Evolutionary conservation across 2,113 vertebrate genomes (phyloP), one percentile per base, ranked within the genome.

Genomic region (Pipa parva): DNA sequence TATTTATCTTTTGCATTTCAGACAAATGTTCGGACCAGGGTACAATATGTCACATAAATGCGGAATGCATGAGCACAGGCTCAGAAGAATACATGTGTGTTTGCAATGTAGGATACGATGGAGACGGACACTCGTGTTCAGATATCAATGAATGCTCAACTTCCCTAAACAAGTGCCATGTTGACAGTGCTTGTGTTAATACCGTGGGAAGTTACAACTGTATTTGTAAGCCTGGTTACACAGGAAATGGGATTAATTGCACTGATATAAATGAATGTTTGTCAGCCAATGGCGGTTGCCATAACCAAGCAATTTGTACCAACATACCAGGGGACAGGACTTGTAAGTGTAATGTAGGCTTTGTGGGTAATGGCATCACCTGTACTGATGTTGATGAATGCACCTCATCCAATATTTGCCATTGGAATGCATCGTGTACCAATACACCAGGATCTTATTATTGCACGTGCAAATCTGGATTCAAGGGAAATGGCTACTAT

Each of bases 401-500:
- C 24, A 7, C 37, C 2, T 64, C 1, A 7, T 27, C 26, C 4
- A 37, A 55, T 11, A 81, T 73, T 58, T 92, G 90, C 72, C 90
- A 92, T 52, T 92, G 90, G 90, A 85, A 90, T 2, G 90, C 90
- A 26, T 86, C 85, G n/a, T 92, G 90, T 55, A 83, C 65, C 51
- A 92, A 92, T 75, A 90, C 73, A 45, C 85, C 82, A 1, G 90
- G 90, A 10, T 91, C 89, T 15, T 88, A 87, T 1, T 9, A 74
- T 2, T 92, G 90, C 18, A 87, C 79, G 3, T 92, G 90, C 55
- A 90, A 88, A 33, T 0, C 45, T 11, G 90, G 90, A 28, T 92
- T 80, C 39, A 92, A 91, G 63, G 90, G 90, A 54, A 92, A 90
- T 11, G 90, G 90, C 18, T 88, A 85, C 75, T 92, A 92, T 73